Conservation (phyloP, 1,140 invertebrate genomes). For the Diachasma alloeum region DNA sequence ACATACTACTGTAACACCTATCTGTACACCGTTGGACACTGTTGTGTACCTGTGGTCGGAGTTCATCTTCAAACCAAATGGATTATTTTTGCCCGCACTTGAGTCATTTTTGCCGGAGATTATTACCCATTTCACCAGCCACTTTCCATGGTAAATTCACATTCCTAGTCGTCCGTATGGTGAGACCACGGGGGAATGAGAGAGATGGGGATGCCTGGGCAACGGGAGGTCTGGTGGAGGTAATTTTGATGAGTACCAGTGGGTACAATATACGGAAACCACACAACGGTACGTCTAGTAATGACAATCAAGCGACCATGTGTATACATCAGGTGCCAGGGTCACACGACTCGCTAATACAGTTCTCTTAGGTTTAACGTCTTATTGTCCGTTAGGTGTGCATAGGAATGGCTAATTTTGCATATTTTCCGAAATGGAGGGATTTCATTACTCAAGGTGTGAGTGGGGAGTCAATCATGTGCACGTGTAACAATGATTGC, state of each 20-base stretch:
- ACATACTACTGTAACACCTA: not conserved
- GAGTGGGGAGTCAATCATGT: too few relatives aligned
- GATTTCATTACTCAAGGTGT: too few relatives aligned
- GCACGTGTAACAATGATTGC: too few relatives aligned
- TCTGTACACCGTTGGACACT: not conserved
- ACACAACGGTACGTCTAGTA: slow-evolving; percentile 43
- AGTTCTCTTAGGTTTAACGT: not conserved
- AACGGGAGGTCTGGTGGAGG: not conserved
- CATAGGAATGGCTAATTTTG: too few relatives aligned
- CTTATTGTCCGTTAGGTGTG: slow-evolving; percentile 3
- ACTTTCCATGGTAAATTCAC: slow-evolving; percentile 13
- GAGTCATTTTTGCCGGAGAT: not conserved
- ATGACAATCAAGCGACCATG: slow-evolving; percentile 47
- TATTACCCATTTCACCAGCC: slow-evolving; percentile 18
- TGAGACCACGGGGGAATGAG: not conserved
- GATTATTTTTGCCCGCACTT: not conserved
- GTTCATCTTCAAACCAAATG: not conserved
- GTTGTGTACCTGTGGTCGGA: not conserved
- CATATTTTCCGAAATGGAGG: too few relatives aligned
- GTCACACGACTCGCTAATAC: slow-evolving; percentile 22
- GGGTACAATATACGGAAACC: slow-evolving; percentile 15
- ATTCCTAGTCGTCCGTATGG: not conserved
- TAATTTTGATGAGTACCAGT: slow-evolving; percentile 11
- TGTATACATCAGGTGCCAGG: slow-evolving; percentile 30
- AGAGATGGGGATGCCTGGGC: not conserved